Evolutionary conservation across 1,140 invertebrate genomes (phyloP), one percentile per base, ranked within the genome.

Genomic region (Geopemphigus sp.): DNA sequence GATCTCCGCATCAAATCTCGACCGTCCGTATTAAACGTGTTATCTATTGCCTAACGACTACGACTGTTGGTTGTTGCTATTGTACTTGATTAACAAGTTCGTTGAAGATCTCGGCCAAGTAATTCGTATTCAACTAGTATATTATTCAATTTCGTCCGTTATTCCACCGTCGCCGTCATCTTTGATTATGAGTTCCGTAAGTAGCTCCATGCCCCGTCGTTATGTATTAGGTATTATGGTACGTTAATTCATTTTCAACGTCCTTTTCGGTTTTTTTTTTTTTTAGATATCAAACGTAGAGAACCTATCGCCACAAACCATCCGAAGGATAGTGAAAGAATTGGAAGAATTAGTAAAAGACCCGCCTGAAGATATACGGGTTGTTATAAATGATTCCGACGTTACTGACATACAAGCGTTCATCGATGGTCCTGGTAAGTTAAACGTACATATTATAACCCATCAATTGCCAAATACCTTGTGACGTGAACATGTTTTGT

Each of bases 271-370:
- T 61, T 17, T 59, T 17, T 15, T 4, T 14, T 45, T 63, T 80
- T 81, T 86, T 80, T 83, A 91, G 90, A 91, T 91, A 86, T 93
- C 92, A 29, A 96, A 96, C 88, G 93, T 96, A 80, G 95, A 97
- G 87, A 97, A 97, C 87, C 86, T 96, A 76, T 94, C 94, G 73
- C 95, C 95, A n/a, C 94, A 96, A 88, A 93, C 94, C 63, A 95
- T 96, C 54, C 87, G 94, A 47, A 89, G 91, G 84, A 91, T 97
- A 61, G 90, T 90, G 32, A 93, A 93, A 85, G 95, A 97, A 87
- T 89, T 96, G 86, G 89, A 90, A 83, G 91, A 93, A 82, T 86
- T 97, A 81, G 88, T 89, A 70, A 88, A 88, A 82, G 88, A 91
- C 83, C 93, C 94, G 80, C 93, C 93, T 19, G 95, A 97, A 88